Evolutionary conservation across 2,113 vertebrate genomes (phyloP).

Genomic region (Podarcis cretensis): DNA sequence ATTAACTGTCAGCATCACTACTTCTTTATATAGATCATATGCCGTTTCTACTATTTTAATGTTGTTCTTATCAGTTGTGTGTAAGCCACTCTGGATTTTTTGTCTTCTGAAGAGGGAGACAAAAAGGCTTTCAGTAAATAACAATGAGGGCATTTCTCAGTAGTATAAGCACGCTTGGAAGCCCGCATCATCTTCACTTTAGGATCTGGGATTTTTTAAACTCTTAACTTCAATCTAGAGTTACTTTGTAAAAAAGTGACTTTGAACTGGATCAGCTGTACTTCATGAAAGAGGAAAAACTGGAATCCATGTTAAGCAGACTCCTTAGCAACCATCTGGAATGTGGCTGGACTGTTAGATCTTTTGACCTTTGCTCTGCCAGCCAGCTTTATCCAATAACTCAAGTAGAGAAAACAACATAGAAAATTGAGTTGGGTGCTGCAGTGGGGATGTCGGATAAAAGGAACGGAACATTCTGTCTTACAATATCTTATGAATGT

Average conservation of each 20-base stretch:
- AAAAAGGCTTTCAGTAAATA: not conserved
- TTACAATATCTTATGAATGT: not conserved
- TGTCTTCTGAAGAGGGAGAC: no score
- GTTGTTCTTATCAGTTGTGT: not conserved
- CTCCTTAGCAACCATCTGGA: constrained; percentile 53
- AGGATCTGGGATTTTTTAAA: not conserved
- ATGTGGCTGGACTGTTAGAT: constrained; percentile 64
- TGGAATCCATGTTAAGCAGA: constrained; percentile 49
- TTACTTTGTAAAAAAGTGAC: constrained; percentile 47
- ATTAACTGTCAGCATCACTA: not conserved
- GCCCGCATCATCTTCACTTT: not conserved
- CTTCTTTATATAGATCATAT: not conserved
- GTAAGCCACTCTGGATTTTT: not conserved
- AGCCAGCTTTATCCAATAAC: constrained; percentile 34
- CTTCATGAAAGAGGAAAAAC: constrained; percentile 17
- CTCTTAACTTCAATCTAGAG: constrained; percentile 38
- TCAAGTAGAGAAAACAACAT: constrained; percentile 17
- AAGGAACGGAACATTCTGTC: constrained; percentile 18
- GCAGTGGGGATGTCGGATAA: constrained; percentile 15
- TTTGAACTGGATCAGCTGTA: constrained; percentile 53
- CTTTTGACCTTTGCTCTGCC: constrained; percentile 67
- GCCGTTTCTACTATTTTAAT: not conserved
- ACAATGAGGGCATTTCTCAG: not conserved
- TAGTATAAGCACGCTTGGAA: constrained; percentile 7
- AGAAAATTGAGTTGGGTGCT: constrained; percentile 38